Conservation (phyloP, 2,797 vertebrate genomes). For the Coregonus suidteri region DNA sequence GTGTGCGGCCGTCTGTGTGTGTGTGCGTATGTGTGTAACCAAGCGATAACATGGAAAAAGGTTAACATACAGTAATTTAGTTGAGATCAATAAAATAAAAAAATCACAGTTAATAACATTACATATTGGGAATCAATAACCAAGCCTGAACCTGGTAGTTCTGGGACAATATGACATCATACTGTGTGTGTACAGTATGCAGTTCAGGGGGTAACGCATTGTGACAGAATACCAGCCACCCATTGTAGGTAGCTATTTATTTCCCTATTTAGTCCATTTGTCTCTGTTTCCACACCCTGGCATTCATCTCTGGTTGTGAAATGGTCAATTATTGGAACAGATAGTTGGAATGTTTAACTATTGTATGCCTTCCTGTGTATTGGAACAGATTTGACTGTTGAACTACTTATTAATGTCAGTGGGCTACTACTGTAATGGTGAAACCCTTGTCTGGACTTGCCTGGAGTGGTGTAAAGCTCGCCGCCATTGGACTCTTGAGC, state of each 20-base stretch:
- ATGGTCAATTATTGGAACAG: neutral
- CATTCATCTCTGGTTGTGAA: neutral
- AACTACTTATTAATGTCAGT: neutral
- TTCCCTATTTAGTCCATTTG: neutral
- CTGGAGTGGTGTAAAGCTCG: no score
- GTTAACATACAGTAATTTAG: neutral
- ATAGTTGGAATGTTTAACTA: neutral
- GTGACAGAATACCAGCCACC: neutral
- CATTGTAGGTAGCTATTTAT: neutral
- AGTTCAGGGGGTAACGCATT: neutral
- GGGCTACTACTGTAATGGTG: no score
- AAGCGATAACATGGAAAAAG: neutral
- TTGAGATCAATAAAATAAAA: no score
- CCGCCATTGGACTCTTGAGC: no score
- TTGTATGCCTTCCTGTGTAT: neutral
- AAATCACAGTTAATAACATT: no score
- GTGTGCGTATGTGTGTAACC: conserved; percentile 6
- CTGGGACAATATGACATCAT: no score
- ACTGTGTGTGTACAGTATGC: neutral
- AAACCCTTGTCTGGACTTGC: no score
- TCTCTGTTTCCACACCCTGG: neutral
- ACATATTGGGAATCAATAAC: no score
- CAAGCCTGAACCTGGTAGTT: no score
- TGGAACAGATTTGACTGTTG: neutral
- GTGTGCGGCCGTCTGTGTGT: neutral